These are phyloP conservation scores for Bos javanicus DNA, from an alignment of 2,113 vertebrate genomes.

Conservation along the genomic window DNA sequence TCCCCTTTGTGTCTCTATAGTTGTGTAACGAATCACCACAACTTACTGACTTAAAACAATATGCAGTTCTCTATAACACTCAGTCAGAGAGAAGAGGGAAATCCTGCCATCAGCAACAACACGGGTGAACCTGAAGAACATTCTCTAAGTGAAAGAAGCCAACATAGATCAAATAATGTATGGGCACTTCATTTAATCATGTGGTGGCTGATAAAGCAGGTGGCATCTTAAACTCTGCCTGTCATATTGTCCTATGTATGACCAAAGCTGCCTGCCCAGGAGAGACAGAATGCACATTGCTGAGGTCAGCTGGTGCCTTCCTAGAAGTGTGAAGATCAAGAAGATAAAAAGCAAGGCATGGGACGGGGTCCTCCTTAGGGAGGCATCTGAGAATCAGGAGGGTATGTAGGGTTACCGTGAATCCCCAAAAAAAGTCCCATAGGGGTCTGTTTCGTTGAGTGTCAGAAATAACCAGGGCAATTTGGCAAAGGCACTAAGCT, in stretches of 20 bases:
- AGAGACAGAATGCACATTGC: not conserved
- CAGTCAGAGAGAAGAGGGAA: not conserved
- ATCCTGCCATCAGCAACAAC: not conserved
- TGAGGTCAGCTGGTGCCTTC: not conserved
- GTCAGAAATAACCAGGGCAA: not conserved
- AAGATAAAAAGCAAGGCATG: not conserved
- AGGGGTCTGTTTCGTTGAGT: not conserved
- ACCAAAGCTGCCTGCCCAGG: not conserved
- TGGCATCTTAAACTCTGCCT: not conserved
- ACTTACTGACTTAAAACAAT: not conserved
- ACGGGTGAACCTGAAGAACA: not conserved
- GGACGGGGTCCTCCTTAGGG: not conserved
- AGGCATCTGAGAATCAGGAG: not conserved
- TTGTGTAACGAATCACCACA: not conserved
- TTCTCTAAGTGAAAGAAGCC: not conserved
- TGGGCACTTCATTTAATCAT: not conserved
- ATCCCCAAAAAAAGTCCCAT: not conserved
- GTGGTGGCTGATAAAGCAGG: not conserved
- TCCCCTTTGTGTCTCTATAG: not conserved
- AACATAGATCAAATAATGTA: not conserved
- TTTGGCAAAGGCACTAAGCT: not conserved
- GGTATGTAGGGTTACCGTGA: not conserved
- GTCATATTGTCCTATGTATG: not conserved
- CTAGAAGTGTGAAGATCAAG: not conserved
- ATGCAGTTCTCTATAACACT: not conserved